Conservation (phyloP, 2,797 vertebrate genomes). For the Gambelia wislizenii region DNA sequence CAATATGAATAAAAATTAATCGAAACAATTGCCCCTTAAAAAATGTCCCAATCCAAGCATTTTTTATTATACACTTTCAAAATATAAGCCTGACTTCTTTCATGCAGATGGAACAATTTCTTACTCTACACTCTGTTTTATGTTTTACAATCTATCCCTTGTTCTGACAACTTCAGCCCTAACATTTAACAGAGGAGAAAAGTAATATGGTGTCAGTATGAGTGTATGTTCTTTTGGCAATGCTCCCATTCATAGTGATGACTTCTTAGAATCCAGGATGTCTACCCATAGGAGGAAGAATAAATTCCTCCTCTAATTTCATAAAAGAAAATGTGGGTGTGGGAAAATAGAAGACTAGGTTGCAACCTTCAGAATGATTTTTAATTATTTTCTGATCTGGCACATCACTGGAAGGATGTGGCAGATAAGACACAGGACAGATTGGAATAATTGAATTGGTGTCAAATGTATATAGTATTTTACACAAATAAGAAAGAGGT, state of each 20-base stretch:
- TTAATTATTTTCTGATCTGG: slow-evolving; percentile 81
- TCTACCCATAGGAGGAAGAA: not conserved
- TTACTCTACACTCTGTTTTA: not conserved
- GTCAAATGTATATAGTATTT: slow-evolving; percentile 69
- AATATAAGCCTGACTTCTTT: not conserved
- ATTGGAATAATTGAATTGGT: slow-evolving; percentile 48
- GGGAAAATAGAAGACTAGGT: slow-evolving; percentile 48
- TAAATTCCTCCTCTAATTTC: slow-evolving; percentile 48
- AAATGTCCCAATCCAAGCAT: not conserved
- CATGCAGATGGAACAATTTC: not conserved
- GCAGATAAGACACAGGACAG: slow-evolving; percentile 69
- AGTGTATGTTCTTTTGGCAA: slow-evolving; percentile 32
- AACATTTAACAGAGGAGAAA: not conserved
- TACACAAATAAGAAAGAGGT: slow-evolving; percentile 55
- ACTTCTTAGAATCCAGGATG: slow-evolving; percentile 28
- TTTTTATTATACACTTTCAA: not conserved
- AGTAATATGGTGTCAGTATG: not conserved
- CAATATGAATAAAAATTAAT: not conserved
- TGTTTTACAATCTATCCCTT: not conserved
- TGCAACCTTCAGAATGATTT: slow-evolving; percentile 74
- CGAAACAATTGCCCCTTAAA: not conserved
- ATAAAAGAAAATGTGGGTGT: not conserved
- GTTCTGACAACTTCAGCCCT: slow-evolving; percentile 30
- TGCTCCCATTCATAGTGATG: slow-evolving; percentile 19
- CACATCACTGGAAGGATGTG: slow-evolving; percentile 76